Evolutionary conservation across 2,888 invertebrate genomes (phyloP), one percentile per base, ranked within the genome.

Genomic region (Drosophila macrospina): DNA sequence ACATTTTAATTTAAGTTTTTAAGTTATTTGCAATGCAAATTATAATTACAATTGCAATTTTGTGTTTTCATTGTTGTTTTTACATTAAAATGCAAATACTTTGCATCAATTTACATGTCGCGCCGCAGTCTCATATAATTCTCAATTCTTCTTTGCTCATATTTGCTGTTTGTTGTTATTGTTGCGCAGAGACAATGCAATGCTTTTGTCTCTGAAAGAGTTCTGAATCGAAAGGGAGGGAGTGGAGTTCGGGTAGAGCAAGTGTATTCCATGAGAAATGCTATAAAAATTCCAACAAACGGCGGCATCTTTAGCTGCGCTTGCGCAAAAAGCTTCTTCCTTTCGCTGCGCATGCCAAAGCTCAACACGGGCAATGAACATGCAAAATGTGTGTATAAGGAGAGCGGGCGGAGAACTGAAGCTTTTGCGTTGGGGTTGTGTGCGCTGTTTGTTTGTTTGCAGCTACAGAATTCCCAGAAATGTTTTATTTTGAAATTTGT

Each of bases 401-500:
- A 55, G 37, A 45, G 42, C 52, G 63, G 64, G 61, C 55, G 72
- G 75, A 59, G 26, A 20, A 15, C 6, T 8, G 34, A 50, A 64
- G 50, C 65, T 63, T 55, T 42, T 39, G 60, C 55, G 47, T 41
- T 54, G 30, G 41, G n/a, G 39, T 51, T 51, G 30, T 39, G 13
- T 20, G 16, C 16, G n/a, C 73, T 55, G 51, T 63, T 61, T 72
- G 66, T 59, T 71, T 59, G 64, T 67, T 50, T 42, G 34, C 44
- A 48, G 66, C 37, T 69, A 57, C 55, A 66, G 71, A 87, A 83
- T 84, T 84, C 84, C 44, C 76, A 76, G 84, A 84, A 87, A 82
- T 73, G 80, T 75, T 79, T 87, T 83, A 80, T 80, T 83, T 87
- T 55, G 60, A 87, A 82, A 83, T 84, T 87, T 84, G 88, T 87